Percentiles rank a stretch among this genome's conserved stretches.
These are phyloP conservation scores for Arizona elegans DNA, from an alignment of 2,113 vertebrate species.

Conservation along the genomic window DNA sequence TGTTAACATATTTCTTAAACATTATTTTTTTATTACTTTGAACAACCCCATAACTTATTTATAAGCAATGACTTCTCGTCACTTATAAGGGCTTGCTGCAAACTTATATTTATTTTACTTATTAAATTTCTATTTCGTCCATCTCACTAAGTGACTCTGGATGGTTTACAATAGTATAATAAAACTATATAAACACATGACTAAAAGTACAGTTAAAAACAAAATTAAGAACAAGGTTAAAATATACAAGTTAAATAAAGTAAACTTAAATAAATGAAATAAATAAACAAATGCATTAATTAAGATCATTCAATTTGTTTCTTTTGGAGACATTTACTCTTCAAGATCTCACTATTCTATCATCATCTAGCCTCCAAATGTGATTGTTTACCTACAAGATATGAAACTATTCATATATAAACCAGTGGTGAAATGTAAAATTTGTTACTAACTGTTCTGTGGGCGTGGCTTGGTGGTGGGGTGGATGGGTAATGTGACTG, in stretches of 20 bases:
- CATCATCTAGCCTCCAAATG: background rate
- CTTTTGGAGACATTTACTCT: background rate
- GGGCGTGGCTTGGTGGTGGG: too few relatives aligned
- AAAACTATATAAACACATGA: background rate
- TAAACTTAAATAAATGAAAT: background rate
- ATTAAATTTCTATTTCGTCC: background rate
- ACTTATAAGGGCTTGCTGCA: background rate
- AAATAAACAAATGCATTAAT: background rate
- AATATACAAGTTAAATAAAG: background rate
- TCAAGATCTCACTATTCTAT: background rate
- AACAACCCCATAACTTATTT: background rate
- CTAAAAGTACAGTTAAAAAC: background rate
- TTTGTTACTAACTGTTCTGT: too few relatives aligned
- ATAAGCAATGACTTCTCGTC: background rate
- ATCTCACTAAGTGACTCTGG: background rate
- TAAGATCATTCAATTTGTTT: background rate
- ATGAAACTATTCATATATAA: too few relatives aligned
- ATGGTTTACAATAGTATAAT: background rate
- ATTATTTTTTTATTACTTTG: background rate
- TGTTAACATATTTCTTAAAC: background rate
- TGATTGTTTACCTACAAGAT: background rate
- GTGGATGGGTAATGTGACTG: too few relatives aligned
- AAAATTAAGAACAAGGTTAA: background rate
- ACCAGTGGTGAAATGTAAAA: too few relatives aligned
- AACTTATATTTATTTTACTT: background rate